Evolutionary conservation across 2,797 vertebrate genomes (phyloP), one percentile per base, ranked within the genome.

Genomic region (Apogon hyalosoma): DNA sequence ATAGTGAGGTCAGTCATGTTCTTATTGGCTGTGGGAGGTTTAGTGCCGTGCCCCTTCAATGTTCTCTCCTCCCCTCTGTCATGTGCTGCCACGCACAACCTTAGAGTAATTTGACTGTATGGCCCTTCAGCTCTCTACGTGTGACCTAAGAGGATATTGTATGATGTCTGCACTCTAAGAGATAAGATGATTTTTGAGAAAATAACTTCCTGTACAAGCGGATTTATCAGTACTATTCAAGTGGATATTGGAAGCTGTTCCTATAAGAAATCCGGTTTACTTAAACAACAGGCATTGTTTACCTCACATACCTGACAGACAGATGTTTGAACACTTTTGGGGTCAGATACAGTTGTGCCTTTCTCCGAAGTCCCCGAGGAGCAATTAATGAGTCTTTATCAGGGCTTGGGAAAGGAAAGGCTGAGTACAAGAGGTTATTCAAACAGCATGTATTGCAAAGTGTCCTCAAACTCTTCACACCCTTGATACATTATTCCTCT

Each of bases 61-160:
- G 73, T 66, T 89, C 63, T 85, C 87, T 76, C 91, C 91, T 60
- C 92, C 92, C 91, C 88, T 77, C 57, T 77, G 86, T 88, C 83
- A 90, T 90, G 89, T 90, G 89, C 78, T 50, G 49, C 80, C 74
- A 84, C 77, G 77, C 60, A 82, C 72, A 83, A 45, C 36, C 68
- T 64, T 59, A 52, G 28, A 69, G 54, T 63, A 68, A 79, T 76
- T 49, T 80, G 75, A 72, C 61, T 55, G 24, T 43, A 11, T 0
- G 48, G 31, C 31, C 49, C 60, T 61, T 21, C 50, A 59, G 62
- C 50, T 3, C 6, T 28, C 3, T 6, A 47, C 31, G 18, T 58
- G 73, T 61, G 74, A 71, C 77, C 68, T 60, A 21, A 71, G 66
- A 85, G 84, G 87, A 91, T 86, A 87, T 75, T 46, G 12, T 24